A percentile compares a stretch with the other conserved stretches of the same genome.
These are phyloP conservation scores for Squalus acanthias DNA, from an alignment of 2,797 vertebrate species.

Conservation along the genomic window DNA sequence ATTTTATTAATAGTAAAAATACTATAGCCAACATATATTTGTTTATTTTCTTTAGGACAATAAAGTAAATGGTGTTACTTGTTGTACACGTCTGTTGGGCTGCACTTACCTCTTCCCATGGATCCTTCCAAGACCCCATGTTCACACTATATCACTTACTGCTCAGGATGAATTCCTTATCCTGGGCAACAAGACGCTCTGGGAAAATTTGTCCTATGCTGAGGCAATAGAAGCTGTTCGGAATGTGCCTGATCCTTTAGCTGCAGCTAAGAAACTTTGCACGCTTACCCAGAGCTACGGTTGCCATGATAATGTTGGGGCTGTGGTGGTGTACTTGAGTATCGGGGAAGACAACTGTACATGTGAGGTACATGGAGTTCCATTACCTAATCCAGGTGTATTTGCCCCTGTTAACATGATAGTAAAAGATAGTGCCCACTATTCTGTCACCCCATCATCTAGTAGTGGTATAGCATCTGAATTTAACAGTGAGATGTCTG, in stretches of 20 bases:
- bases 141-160: slow-evolving; percentile 76
- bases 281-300: slow-evolving; percentile 92
- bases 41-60: slow-evolving; percentile 71
- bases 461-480: slow-evolving; percentile 83
- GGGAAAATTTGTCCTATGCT: slow-evolving; percentile 77
- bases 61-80: slow-evolving; percentile 94
- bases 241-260: slow-evolving; percentile 72
- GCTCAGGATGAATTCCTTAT: slow-evolving; percentile 87
- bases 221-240: slow-evolving; percentile 80
- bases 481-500: slow-evolving; percentile 84
- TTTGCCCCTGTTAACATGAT: slow-evolving; percentile 44
- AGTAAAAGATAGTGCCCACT: slow-evolving; percentile 19
- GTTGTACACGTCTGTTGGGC: slow-evolving; percentile 89
- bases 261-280: slow-evolving; percentile 91
- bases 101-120: slow-evolving; percentile 89
- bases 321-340: slow-evolving; percentile 77
- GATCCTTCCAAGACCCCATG: slow-evolving; percentile 86
- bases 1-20: background rate
- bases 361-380: slow-evolving; percentile 67
- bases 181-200: slow-evolving; percentile 84
- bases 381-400: slow-evolving; percentile 58
- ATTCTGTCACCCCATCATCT: slow-evolving; percentile 72
- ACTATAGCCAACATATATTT: background rate
- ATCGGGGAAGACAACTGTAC: slow-evolving; percentile 82
- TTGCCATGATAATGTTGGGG: slow-evolving; percentile 87